Evolutionary conservation across 2,113 vertebrate species (phyloP).

Genomic region (Tetrax tetrax): DNA sequence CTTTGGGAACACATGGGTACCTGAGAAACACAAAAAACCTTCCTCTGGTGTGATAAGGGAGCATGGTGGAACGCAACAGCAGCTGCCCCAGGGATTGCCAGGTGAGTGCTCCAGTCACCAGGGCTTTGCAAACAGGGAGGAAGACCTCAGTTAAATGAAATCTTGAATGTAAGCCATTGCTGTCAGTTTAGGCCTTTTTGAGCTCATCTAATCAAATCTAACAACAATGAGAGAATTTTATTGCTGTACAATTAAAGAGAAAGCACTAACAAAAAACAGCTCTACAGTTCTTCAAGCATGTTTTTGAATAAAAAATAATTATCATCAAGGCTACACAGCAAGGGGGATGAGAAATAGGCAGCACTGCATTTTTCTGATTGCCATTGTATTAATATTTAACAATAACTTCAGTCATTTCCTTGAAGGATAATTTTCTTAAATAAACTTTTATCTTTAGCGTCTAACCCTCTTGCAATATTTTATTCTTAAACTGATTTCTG

Average conservation of each 20-base stretch:
- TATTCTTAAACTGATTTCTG: constrained; percentile 40
- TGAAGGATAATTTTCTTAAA: constrained; percentile 48
- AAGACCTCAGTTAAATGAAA: background rate
- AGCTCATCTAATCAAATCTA: constrained; percentile 29
- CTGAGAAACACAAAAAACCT: background rate
- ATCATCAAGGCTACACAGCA: constrained; percentile 46
- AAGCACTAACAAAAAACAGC: constrained; percentile 26
- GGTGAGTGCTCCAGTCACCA: accelerated
- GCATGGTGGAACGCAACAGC: background rate
- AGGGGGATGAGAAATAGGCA: constrained; percentile 50
- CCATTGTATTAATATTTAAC: constrained; percentile 64
- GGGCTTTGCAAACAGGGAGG: background rate
- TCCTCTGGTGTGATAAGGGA: background rate
- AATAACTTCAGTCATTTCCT: constrained; percentile 62
- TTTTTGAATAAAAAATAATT: constrained; percentile 59
- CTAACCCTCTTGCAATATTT: constrained; percentile 16
- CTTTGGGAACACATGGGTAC: background rate
- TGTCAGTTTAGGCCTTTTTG: background rate
- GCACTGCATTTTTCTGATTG: constrained; percentile 6
- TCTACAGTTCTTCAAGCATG: constrained; percentile 27
- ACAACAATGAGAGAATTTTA: background rate
- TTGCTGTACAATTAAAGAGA: constrained; percentile 22
- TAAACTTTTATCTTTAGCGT: constrained; percentile 59
- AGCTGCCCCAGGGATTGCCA: accelerated
- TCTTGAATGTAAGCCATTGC: background rate